These are phyloP conservation scores for Drosophila nigromelanica DNA, from an alignment of 1,140 invertebrate species.

Conservation along the genomic window DNA sequence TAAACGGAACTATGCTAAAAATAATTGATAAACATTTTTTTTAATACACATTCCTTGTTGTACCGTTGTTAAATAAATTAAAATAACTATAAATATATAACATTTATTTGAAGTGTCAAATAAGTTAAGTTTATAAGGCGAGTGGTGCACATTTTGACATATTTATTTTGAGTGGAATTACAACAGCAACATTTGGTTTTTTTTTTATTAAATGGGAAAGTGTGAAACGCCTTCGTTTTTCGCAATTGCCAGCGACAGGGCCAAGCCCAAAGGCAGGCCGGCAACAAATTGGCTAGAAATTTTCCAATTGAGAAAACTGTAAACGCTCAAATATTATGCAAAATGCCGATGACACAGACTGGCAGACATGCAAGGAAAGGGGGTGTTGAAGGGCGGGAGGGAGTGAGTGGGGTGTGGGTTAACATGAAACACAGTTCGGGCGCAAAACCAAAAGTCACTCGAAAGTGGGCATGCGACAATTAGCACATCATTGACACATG, in stretches of 20 bases:
- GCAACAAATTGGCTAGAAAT: slow-evolving; percentile 42
- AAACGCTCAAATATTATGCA: slow-evolving; percentile 56
- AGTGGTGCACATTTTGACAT: no score
- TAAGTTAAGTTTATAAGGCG: no score
- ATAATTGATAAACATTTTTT: no score
- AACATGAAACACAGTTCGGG: slow-evolving; percentile 31
- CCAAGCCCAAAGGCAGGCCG: slow-evolving; percentile 49
- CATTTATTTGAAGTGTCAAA: no score
- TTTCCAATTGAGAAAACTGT: slow-evolving; percentile 37
- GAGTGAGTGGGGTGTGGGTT: slow-evolving; percentile 1
- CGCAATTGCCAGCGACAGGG: slow-evolving; percentile 28
- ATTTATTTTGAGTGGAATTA: no score
- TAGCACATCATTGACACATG: slow-evolving; percentile 79
- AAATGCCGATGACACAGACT: slow-evolving; percentile 38
- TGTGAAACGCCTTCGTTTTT: slow-evolving; percentile 44
- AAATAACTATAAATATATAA: no score
- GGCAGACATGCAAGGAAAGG: not conserved
- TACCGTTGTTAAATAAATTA: no score
- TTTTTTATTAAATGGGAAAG: slow-evolving; percentile 40
- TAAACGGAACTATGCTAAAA: no score
- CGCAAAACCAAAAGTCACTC: slow-evolving; percentile 34
- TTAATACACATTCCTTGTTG: no score
- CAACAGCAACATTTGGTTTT: not conserved
- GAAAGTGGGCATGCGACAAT: slow-evolving; percentile 75
- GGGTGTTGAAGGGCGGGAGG: not conserved